These are phyloP conservation scores for Teinopalpus imperialis DNA, from an alignment of 2,888 invertebrate genomes.

Conservation along the genomic window DNA sequence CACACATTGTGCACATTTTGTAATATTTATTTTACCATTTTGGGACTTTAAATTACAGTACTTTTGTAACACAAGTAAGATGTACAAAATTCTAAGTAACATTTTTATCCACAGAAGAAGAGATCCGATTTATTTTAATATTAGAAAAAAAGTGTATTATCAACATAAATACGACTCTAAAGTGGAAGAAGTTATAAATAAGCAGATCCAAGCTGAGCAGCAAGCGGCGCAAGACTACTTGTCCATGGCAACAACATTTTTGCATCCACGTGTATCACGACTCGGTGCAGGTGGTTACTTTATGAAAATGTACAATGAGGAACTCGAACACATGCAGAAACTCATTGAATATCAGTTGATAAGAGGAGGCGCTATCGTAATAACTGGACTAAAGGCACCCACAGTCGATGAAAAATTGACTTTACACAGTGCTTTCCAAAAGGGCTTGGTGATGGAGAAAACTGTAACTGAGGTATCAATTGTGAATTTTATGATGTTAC, in stretches of 20 bases:
- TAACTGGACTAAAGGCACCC: conserved; percentile 34
- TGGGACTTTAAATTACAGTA: not conserved
- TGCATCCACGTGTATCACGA: conserved; percentile 40
- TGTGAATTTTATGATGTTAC: no score
- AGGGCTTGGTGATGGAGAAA: conserved; percentile 45
- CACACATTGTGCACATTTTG: not conserved
- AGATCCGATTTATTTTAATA: not conserved
- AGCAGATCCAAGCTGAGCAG: conserved; percentile 48
- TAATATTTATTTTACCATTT: conserved; percentile 3
- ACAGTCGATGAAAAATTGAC: conserved; percentile 30
- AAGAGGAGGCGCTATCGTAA: conserved; percentile 40
- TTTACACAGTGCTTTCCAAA: conserved; percentile 42
- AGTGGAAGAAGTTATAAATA: conserved; percentile 43
- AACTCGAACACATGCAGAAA: conserved; percentile 45
- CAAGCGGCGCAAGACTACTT: conserved; percentile 49
- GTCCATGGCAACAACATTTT: conserved; percentile 43
- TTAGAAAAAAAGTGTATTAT: conserved; percentile 30
- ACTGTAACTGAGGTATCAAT: conserved; percentile 42
- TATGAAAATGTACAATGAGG: conserved; percentile 52
- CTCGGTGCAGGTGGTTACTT: conserved; percentile 47
- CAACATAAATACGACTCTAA: conserved; percentile 38
- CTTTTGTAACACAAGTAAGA: conserved; percentile 1
- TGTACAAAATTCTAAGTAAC: conserved; percentile 12
- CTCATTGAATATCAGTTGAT: conserved; percentile 48
- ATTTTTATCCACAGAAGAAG: conserved; percentile 1